Base-by-base conservation (phyloP, 1,140 invertebrate species). In the Helicoverpa zea region DNA sequence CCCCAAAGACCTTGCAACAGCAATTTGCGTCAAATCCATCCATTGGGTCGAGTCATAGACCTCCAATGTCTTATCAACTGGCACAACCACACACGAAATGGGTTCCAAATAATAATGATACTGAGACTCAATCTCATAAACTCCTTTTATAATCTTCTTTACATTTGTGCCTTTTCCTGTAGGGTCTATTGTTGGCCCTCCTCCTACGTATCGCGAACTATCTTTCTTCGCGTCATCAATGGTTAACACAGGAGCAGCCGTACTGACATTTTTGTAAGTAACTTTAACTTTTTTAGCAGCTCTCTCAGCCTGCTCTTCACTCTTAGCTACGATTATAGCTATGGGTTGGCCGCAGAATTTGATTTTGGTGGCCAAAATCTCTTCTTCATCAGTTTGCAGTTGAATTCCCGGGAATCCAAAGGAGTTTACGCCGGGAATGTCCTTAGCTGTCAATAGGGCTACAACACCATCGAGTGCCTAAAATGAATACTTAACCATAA, bases 341-440 rank as follows among this genome's bases (percentile, higher is more conserved):
- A 98, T 88, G 0, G 97, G 96, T 90, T 98, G 97, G 1, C 97
- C 97, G 61, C 97, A 96, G 87, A 96, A 97, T 30, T 94, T 87
- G 0, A 98, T 96, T 7, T 90, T 89, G 1, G 88, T 90, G 43
- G 95, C 96, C 64, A 96, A 93, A 58, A 96, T 95, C 84, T 96
- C 95, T 91, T 96, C 96, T 51, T 95, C 91, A 79, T 95, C 93
- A 3, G 76, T 83, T 70, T 90, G 72, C 1, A 94, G 74, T 73
- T 87, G 90, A 49, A 91, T 76, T 9, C 90, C 89, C 0, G 88
- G 87, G 2, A 86, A 84, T 0, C 87, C 90, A 47, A 95, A 96
- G 3, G 91, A 85, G 89, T 97, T 97, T 79, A 91, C 90, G 0
- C 97, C 97, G 0, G 97, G 97, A 56, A 98, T 96, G 90, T 98